Conservation (phyloP, 2,113 vertebrate genomes). For the Urocitellus parryii region DNA sequence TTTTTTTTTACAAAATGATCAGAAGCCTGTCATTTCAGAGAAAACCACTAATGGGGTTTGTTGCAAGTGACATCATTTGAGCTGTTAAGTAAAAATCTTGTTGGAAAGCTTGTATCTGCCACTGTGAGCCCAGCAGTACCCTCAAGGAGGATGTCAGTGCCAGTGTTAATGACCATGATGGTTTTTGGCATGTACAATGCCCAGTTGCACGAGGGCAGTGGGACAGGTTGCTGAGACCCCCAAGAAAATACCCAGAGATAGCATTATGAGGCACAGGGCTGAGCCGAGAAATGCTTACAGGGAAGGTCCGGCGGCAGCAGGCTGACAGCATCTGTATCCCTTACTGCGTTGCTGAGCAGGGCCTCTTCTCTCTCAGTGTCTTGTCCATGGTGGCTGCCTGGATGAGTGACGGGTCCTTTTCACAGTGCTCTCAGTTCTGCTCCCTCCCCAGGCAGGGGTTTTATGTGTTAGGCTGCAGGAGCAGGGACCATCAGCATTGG, state of each 20-base stretch:
- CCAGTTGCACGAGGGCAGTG: background rate
- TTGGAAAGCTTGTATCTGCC: background rate
- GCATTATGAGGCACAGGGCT: background rate
- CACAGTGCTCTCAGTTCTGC: background rate
- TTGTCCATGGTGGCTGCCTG: background rate
- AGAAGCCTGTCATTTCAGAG: background rate
- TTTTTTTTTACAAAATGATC: background rate
- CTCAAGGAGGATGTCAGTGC: background rate
- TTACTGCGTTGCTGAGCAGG: background rate
- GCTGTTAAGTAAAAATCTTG: background rate
- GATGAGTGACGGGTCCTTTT: background rate
- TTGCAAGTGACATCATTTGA: background rate
- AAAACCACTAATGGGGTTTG: background rate
- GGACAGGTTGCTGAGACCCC: background rate
- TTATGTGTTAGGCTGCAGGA: background rate
- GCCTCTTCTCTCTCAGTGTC: background rate
- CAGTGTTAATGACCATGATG: rapidly evolving
- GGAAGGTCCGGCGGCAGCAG: background rate
- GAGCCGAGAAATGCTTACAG: too few relatives aligned
- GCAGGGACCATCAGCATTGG: background rate
- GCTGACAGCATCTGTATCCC: background rate
- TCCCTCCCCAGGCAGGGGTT: background rate
- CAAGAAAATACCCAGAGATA: background rate
- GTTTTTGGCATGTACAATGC: background rate
- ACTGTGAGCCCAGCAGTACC: background rate